Evolutionary conservation across 2,113 vertebrate genomes (phyloP), one percentile per base, ranked within the genome.

Genomic region (Piaya cayana): DNA sequence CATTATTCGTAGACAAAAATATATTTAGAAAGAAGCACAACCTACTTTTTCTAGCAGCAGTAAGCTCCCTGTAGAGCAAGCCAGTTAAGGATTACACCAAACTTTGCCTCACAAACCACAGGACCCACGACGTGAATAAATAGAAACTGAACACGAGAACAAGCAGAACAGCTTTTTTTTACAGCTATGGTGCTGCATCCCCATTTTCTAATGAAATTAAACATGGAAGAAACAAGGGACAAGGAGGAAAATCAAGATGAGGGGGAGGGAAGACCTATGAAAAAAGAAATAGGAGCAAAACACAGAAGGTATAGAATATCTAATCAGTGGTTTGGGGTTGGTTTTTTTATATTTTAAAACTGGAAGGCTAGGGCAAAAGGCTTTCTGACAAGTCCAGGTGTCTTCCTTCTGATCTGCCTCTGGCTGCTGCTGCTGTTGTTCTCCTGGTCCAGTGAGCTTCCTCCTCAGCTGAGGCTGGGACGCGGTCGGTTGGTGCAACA

Each of bases 21-120:
- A 26, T 12, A n/a, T 15, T 69, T 63, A 32, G 32, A 90, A 90
- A 70, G 39, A 62, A 82, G 55, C 53, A 37, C 36, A 68, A 49
- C 7, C 14, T 43, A 26, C 4, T 39, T 42, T 45, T 85, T 80
- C 63, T 22, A 63, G 29, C 71, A 91, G 63, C 50, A 80, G 42
- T 47, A 80, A 72, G 69, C 82, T 96, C 82, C 37, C 29, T 74
- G 43, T 70, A 42, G 76, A 83, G n/a, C 15, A 58, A 84, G 20
- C 17, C 62, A 86, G 59, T 36, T 36, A 47, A 95, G 79, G 47
- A 84, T 90, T 95, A 93, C 75, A 80, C 52, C 79, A 96, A 94
- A 94, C 90, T 93, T 58, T 68, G 71, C 64, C n/a, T 92, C 64
- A 91, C 64, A 90, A 90, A 90, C 93, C 93, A 88, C 92, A 96